These are phyloP conservation scores for Acanthacorydalis orientalis DNA, from an alignment of 2,888 invertebrate genomes.

Conservation along the genomic window DNA sequence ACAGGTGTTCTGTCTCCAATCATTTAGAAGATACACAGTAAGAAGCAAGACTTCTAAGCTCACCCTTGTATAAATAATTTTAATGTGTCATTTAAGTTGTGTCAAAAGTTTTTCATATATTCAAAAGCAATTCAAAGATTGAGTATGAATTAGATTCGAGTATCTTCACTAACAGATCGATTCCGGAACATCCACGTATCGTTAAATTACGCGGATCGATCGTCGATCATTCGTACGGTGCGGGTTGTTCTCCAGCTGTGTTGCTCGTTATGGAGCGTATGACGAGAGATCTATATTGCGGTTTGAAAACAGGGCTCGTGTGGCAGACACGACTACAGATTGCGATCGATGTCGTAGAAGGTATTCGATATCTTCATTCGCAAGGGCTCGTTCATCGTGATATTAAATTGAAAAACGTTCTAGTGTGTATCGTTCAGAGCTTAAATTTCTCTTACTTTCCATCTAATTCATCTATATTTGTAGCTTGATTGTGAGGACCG, in stretches of 20 bases:
- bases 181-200: slow-evolving; percentile 66
- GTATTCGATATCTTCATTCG: slow-evolving; percentile 75
- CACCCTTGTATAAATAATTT: no score
- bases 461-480: background rate
- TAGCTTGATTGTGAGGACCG: slow-evolving; percentile 51
- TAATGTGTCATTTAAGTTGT: no score
- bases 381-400: slow-evolving; percentile 78
- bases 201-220: slow-evolving; percentile 62
- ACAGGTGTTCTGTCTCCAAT: no score
- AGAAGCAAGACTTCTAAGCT: no score
- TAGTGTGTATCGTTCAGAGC: slow-evolving; percentile 32
- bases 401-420: slow-evolving; percentile 77
- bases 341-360: slow-evolving; percentile 69
- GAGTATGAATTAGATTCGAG: background rate
- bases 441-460: background rate
- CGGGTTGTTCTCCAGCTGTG: slow-evolving; percentile 53
- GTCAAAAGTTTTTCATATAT: no score
- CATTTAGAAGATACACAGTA: no score
- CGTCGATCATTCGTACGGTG: slow-evolving; percentile 61
- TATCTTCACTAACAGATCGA: slow-evolving; percentile 36
- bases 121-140: background rate
- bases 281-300: slow-evolving; percentile 62
- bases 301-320: slow-evolving; percentile 47
- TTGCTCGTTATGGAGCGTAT: slow-evolving; percentile 63
- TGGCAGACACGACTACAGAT: slow-evolving; percentile 49